Base-by-base conservation (phyloP, 2,113 vertebrate species). In the Crotalus helleri region DNA sequence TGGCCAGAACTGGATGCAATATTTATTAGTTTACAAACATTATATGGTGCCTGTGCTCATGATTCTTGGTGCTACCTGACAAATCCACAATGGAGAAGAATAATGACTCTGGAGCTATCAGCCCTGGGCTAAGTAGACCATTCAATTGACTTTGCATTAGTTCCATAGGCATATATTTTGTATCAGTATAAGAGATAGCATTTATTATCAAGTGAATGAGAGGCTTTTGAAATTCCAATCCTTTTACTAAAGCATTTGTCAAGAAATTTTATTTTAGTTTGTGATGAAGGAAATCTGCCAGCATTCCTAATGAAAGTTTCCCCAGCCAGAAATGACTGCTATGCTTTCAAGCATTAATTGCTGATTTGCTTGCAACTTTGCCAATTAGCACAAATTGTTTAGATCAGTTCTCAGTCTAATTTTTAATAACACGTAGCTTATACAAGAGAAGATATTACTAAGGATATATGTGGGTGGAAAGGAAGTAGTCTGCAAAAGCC, bases 201-300 rank as follows among this genome's bases (percentile, higher is more conserved):
- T 95, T 94, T 93, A 93, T 95, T 93, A 94, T 91, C 92, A 89
- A 90, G 86, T 39, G 69, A 95, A 44, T n/a, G 8, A 11, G 51
- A 88, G 92, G 69, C n/a, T 94, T 95, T 94, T 93, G 95, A 91
- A 96, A 96, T 93, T 69, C 29, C 26, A 95, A 90, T 39, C 87
- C 55, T 1, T 91, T 94, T 96, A 94, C 92, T 87, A 92, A 94
- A 88, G 2, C 0, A 0, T 29, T 95, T 94, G 89, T 89, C 92
- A 95, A 3, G 0, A 92, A 94, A 0, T 0, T 74, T 8, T 11
- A n/a, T 1, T 91, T 64, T 58, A 92, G 64, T 90, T 51, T 93
- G 93, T 87, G 0, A 0, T 0, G 53, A 91, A 49, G 53, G 90
- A 91, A 94, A 95, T 89, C 90, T 94, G 94, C 29, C 89, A 88